phyloP scores from a whole-genome alignment of 2,113 vertebrate genomes.

The Leptodactylus fuscus region DNA sequence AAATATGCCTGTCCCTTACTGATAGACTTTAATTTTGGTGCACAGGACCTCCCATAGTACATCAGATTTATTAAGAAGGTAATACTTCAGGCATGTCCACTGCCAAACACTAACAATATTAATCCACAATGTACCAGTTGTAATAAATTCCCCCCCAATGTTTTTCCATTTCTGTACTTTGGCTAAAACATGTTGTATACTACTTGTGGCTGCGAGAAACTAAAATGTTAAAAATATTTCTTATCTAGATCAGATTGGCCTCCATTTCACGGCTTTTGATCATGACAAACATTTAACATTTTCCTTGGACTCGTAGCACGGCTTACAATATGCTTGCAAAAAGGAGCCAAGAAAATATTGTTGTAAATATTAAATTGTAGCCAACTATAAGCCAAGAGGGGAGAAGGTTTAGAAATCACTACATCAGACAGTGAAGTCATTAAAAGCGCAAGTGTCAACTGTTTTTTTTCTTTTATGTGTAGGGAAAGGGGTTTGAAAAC shows the following conservation, averaged over 20 bases:
- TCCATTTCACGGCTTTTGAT: not conserved
- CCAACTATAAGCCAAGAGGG: not conserved
- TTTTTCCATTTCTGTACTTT: not conserved
- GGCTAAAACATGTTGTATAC: not conserved
- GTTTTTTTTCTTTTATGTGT: too few relatives aligned
- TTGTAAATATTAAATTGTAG: constrained; percentile 11
- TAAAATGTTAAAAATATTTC: not conserved
- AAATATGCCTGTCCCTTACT: too few relatives aligned
- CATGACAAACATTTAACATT: constrained; percentile 54
- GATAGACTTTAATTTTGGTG: too few relatives aligned
- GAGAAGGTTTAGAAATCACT: constrained; percentile 11
- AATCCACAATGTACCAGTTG: too few relatives aligned
- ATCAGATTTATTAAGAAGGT: too few relatives aligned
- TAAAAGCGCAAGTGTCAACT: too few relatives aligned
- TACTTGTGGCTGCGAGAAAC: not conserved
- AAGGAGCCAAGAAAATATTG: constrained; percentile 34
- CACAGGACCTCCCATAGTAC: too few relatives aligned
- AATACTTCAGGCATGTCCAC: too few relatives aligned
- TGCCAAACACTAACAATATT: too few relatives aligned
- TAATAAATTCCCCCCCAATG: too few relatives aligned
- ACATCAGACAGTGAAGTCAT: not conserved
- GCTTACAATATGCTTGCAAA: constrained; percentile 18
- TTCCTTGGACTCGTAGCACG: not conserved
- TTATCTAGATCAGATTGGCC: not conserved
- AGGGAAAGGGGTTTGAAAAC: too few relatives aligned